phyloP scores from a whole-genome alignment of 2,113 vertebrate species.

The Etheostoma spectabile region DNA sequence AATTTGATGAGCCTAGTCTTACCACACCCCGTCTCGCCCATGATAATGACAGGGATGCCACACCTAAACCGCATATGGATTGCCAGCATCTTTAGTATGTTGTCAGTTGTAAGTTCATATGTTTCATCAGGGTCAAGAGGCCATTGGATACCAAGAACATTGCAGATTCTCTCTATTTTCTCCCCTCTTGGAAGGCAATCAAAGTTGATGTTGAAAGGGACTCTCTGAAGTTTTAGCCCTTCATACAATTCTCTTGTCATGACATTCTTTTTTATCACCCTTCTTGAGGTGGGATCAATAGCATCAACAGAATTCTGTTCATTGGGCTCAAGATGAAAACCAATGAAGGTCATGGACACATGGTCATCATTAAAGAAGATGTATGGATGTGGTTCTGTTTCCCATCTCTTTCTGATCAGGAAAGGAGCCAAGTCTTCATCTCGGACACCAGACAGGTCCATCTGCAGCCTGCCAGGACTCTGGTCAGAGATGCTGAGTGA shows the following conservation, averaged over 20 bases:
- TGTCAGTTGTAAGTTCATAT: constrained; percentile 95
- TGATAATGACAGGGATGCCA: constrained; percentile 94
- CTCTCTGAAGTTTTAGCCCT: constrained; percentile 86
- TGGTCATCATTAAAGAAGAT: constrained; percentile 95
- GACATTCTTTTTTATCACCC: constrained; percentile 86
- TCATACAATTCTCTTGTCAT: constrained; percentile 86
- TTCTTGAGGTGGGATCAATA: constrained; percentile 80
- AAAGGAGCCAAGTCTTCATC: constrained; percentile 94
- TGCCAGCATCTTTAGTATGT: constrained; percentile 93
- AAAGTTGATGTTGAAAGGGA: constrained; percentile 93
- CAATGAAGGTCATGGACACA: constrained; percentile 94
- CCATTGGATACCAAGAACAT: constrained; percentile 89
- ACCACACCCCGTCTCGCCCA: constrained; percentile 98
- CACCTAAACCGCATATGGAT: constrained; percentile 97
- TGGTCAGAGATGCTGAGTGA: constrained; percentile 92
- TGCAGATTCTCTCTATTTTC: constrained; percentile 90
- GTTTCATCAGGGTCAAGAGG: constrained; percentile 91
- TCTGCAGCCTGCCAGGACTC: constrained; percentile 84
- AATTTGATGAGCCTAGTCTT: constrained; percentile 95
- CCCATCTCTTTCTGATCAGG: constrained; percentile 92
- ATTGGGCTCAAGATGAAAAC: constrained; percentile 88
- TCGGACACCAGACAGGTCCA: constrained; percentile 65
- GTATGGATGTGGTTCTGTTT: constrained; percentile 95
- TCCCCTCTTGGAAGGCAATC: constrained; percentile 86
- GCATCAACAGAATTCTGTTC: constrained; percentile 83